Conservation (phyloP, 2,888 invertebrate genomes). For the Drosophila tanythrix region DNA sequence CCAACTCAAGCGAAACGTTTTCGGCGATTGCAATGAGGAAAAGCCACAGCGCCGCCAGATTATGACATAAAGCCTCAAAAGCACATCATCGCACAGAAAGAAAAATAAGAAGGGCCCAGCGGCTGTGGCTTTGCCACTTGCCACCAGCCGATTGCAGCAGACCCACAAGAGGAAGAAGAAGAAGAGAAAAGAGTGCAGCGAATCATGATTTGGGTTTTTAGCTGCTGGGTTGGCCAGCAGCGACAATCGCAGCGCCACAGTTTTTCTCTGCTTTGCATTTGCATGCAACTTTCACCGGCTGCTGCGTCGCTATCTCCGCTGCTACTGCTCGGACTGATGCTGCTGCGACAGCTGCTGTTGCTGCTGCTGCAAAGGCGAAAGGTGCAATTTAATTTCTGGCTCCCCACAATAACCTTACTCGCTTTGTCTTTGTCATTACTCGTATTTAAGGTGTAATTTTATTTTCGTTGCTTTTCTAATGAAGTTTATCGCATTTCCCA, state of each 20-base stretch:
- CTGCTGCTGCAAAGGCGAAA: constrained; percentile 60
- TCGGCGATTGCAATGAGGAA: constrained; percentile 52
- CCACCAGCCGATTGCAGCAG: constrained; percentile 22
- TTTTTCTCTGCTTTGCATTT: constrained; percentile 65
- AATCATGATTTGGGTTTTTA: constrained; percentile 36
- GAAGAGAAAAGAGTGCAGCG: constrained; percentile 42
- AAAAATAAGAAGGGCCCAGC: constrained; percentile 21
- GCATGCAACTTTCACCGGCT: constrained; percentile 77
- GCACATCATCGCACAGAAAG: constrained; percentile 4
- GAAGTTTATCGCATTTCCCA: constrained; percentile 37
- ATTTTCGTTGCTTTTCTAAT: constrained; percentile 45
- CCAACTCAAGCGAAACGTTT: constrained; percentile 66
- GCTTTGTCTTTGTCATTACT: constrained; percentile 60
- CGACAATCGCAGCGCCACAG: constrained; percentile 21
- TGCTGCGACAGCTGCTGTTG: constrained; percentile 20
- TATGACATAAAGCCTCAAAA: constrained; percentile 59
- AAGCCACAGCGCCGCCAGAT: constrained; percentile 39
- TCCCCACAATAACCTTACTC: constrained; percentile 72
- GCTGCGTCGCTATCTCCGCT: constrained; percentile 51
- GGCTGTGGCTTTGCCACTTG: constrained; percentile 18
- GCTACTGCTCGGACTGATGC: constrained; percentile 19
- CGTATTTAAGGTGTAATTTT: constrained; percentile 54
- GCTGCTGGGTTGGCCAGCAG: constrained; percentile 30
- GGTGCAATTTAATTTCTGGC: constrained; percentile 80
- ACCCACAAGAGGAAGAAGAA: background rate